phyloP scores from a whole-genome alignment of 2,797 vertebrate genomes.

The Cichlasoma orientale region DNA sequence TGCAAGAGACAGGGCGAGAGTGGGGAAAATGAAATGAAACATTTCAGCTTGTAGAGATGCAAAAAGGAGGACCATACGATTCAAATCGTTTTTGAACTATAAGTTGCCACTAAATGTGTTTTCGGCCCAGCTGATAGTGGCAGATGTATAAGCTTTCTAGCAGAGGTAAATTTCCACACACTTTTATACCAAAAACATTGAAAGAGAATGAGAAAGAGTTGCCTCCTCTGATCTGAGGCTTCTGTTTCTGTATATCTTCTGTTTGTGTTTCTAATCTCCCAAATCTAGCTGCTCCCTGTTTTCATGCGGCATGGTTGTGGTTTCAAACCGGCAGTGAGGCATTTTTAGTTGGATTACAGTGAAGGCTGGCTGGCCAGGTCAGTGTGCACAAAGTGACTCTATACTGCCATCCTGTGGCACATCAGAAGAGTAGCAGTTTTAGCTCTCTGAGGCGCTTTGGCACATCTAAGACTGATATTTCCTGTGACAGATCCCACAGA shows the following conservation, averaged over 20 bases:
- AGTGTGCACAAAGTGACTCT: constrained; percentile 13
- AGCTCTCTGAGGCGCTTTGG: neutral
- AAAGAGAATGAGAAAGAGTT: neutral
- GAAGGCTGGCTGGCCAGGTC: neutral
- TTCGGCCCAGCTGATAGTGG: neutral
- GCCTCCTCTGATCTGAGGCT: neutral
- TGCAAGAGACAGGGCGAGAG: neutral
- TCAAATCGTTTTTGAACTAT: neutral
- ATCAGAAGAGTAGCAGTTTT: constrained; percentile 9
- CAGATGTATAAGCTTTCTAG: neutral
- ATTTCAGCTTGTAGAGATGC: neutral
- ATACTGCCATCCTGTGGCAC: constrained; percentile 63
- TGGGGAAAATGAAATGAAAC: neutral
- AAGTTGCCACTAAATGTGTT: neutral
- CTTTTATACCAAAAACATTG: neutral
- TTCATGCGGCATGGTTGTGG: neutral
- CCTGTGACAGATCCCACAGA: constrained; percentile 40
- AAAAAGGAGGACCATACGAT: neutral
- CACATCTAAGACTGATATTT: constrained; percentile 25
- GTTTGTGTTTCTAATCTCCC: neutral
- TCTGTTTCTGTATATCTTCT: neutral
- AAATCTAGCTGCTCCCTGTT: neutral
- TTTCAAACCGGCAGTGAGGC: neutral
- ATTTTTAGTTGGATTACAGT: neutral
- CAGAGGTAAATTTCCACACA: neutral